Percentiles rank a stretch among this genome's conserved stretches.
These are phyloP conservation scores for Muschampia staudingeri DNA, from an alignment of 2,888 invertebrate genomes.

Conservation along the genomic window DNA sequence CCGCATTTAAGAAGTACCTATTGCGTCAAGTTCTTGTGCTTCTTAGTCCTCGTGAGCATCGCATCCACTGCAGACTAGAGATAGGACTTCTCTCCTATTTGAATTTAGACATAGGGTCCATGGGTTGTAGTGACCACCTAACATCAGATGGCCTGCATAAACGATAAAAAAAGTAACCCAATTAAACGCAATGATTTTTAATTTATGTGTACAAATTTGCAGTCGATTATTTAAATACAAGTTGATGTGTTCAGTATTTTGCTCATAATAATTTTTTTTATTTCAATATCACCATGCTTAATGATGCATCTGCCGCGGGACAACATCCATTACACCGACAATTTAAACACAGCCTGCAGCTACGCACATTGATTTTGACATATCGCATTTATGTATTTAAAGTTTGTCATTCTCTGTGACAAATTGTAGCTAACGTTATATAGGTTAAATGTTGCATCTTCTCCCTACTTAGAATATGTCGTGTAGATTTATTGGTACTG, in stretches of 20 bases:
- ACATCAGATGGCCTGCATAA: no score
- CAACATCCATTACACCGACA: constrained; percentile 20
- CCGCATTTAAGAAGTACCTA: no score
- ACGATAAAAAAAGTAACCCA: neutral
- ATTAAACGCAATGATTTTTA: neutral
- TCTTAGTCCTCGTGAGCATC: no score
- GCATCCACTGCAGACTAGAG: no score
- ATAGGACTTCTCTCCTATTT: no score
- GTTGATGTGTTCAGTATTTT: neutral
- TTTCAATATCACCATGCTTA: neutral
- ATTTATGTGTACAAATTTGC: neutral
- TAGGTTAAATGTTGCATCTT: constrained; percentile 10
- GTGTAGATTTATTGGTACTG: neutral
- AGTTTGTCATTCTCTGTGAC: constrained; percentile 2
- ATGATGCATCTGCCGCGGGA: neutral
- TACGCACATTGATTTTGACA: constrained; percentile 19
- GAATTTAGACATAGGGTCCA: no score
- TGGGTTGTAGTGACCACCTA: no score
- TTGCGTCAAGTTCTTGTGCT: no score
- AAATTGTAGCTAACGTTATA: neutral
- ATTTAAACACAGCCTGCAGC: constrained; percentile 16
- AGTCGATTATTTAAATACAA: neutral
- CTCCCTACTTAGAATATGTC: constrained; percentile 12
- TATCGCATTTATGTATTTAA: neutral
- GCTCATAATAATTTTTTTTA: neutral